Base-by-base conservation (phyloP, 2,797 vertebrate genomes). In the Mionectes olivaceus region DNA sequence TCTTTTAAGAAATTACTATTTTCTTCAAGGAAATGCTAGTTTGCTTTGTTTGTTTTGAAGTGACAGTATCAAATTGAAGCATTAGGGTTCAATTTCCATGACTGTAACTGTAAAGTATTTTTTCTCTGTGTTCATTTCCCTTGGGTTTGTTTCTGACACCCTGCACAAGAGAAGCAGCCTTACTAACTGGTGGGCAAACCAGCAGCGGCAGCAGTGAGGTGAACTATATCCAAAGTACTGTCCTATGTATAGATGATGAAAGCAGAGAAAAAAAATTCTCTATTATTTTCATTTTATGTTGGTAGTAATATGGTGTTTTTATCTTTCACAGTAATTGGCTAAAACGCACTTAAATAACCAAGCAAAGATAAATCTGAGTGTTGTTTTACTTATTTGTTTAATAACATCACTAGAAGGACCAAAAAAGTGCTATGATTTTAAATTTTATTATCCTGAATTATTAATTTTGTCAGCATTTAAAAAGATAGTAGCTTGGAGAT, bases 1-100 rank as follows among this genome's bases (percentile, higher is more conserved):
- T n/a, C 43, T 89, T 91, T 49, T 49, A 91, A 85, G 50, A 92
- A 94, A 91, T 91, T 71, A 73, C 28, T 81, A 11, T 87, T 91
- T 91, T 81, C 68, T 85, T 87, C 47, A 59, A 39, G 61, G 41
- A 83, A 89, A 69, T 12, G 11, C 73, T 79, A 63, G 59, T 76
- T 86, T 5, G 2, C 73, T 91, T 77, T 87, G 10, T 87, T 92
- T 87, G 76, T 89, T 92, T 94, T 74, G 75, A 83, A 96, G 43
- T 61, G 60, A 50, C 64, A 83, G 15, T 27, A 80, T 39, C 55
- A 49, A 83, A 71, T 7, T 65, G 69, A 83, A 94, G 76, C n/a
- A 64, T 84, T 64, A 35, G 35, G 35, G 35, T 35, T 35, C 39
- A 81, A 69, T 85, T 92, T 75, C 57, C 21, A 6, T 32, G 17